Percentiles rank a stretch among this genome's conserved stretches.
phyloP scores from a whole-genome alignment of 2,797 vertebrate species.

The Microcaecilia unicolor region DNA sequence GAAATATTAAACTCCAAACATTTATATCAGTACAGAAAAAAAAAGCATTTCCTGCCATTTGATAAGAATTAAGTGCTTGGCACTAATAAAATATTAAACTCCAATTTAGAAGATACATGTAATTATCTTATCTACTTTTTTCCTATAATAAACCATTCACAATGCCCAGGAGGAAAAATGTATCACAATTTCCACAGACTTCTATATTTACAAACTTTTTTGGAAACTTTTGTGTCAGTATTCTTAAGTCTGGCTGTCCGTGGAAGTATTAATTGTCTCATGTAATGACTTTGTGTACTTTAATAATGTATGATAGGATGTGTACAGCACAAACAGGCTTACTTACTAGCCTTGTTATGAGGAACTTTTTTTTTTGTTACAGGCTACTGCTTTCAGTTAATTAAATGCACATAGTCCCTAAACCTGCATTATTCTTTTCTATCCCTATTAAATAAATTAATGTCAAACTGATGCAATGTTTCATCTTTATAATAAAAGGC shows the following conservation, averaged over 20 bases:
- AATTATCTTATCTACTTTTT: constrained; percentile 70
- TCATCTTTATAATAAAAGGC: constrained; percentile 56
- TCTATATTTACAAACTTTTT: constrained; percentile 77
- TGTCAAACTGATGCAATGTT: constrained; percentile 50
- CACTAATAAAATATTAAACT: constrained; percentile 84
- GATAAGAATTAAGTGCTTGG: constrained; percentile 75
- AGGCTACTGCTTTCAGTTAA: constrained; percentile 47
- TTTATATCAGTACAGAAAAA: constrained; percentile 71
- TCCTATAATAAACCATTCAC: constrained; percentile 73
- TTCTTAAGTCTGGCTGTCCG: constrained; percentile 40
- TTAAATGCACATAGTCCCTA: constrained; percentile 51
- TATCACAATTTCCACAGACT: constrained; percentile 64
- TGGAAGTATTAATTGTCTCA: constrained; percentile 36
- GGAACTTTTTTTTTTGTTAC: constrained; percentile 34
- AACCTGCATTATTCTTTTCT: constrained; percentile 45
- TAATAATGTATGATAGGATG: constrained; percentile 51
- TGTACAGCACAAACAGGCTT: constrained; percentile 38
- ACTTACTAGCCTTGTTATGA: no score
- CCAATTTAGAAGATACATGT: constrained; percentile 84
- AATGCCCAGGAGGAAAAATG: constrained; percentile 53
- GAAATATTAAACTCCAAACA: constrained; percentile 74
- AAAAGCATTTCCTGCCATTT: constrained; percentile 68
- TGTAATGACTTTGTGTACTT: constrained; percentile 33
- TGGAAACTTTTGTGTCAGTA: constrained; percentile 44
- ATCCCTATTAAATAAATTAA: constrained; percentile 62